Percentiles rank a stretch among this genome's conserved stretches.
phyloP scores from a whole-genome alignment of 2,797 vertebrate species.

The Sebastes itinus region DNA sequence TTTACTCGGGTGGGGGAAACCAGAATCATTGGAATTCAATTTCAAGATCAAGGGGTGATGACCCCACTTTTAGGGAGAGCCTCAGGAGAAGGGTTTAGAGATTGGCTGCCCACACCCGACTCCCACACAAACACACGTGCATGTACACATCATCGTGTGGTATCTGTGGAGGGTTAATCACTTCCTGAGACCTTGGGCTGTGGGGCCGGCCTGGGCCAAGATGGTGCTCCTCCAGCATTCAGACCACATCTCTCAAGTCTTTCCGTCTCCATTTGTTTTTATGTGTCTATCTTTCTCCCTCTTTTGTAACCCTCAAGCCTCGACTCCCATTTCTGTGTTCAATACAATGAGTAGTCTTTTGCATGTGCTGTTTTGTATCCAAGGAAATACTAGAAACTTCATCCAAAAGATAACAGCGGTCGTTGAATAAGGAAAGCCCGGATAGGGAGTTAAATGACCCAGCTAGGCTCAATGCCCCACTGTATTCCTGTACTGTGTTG shows the following conservation, averaged over 20 bases:
- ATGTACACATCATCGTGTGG: slow-evolving; percentile 43
- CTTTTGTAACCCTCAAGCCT: not conserved
- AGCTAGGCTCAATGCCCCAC: slow-evolving; percentile 40
- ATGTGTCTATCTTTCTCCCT: not conserved
- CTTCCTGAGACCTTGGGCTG: slow-evolving; percentile 71
- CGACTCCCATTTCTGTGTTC: slow-evolving; percentile 21
- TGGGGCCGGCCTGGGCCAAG: slow-evolving; percentile 6
- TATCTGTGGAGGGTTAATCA: slow-evolving; percentile 73
- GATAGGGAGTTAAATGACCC: slow-evolving; percentile 51
- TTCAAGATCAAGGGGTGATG: slow-evolving; percentile 76
- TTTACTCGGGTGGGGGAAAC: slow-evolving; percentile 51
- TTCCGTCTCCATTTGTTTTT: slow-evolving; percentile 33
- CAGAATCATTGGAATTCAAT: slow-evolving; percentile 80
- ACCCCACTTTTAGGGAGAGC: slow-evolving; percentile 77
- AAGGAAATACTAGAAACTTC: slow-evolving; percentile 10
- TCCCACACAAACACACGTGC: slow-evolving; percentile 41
- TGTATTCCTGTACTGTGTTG: slow-evolving; percentile 54
- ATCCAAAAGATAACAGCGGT: slow-evolving; percentile 38
- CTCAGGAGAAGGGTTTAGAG: slow-evolving; percentile 64
- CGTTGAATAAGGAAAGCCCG: slow-evolving; percentile 20
- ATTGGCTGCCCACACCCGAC: slow-evolving; percentile 64
- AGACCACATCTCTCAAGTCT: slow-evolving; percentile 36
- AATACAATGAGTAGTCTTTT: slow-evolving; percentile 25
- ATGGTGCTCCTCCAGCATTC: slow-evolving; percentile 13
- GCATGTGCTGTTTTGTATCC: slow-evolving; percentile 18